phyloP scores from a whole-genome alignment of 2,797 vertebrate species.

The Acanthurus lineatus region DNA sequence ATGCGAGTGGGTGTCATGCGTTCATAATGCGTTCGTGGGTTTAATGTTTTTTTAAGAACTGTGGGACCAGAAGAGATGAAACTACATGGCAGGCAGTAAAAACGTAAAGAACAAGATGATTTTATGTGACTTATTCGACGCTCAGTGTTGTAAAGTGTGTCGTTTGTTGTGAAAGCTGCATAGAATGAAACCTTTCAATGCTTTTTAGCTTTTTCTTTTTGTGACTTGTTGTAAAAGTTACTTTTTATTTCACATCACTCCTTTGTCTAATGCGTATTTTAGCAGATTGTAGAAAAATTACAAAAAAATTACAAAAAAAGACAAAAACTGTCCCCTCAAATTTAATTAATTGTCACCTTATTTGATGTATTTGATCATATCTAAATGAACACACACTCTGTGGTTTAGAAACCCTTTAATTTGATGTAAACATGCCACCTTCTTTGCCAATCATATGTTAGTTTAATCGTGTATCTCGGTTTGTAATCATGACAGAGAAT shows the following conservation, averaged over 20 bases:
- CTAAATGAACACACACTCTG: background rate
- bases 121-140: conserved; percentile 4
- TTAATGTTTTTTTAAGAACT: background rate
- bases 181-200: conserved; percentile 4
- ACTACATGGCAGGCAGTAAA: conserved; percentile 2
- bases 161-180: background rate
- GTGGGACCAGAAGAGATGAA: background rate
- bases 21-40: conserved; percentile 8
- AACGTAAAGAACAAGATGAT: conserved; percentile 24
- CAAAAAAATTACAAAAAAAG: background rate
- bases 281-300: background rate
- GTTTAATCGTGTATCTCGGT: background rate
- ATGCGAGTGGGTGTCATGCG: conserved; percentile 14
- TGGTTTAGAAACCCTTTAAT: background rate
- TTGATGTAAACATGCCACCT: background rate
- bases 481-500: background rate
- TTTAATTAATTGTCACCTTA: background rate
- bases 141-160: background rate
- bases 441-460: background rate
- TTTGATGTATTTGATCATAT: background rate
- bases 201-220: background rate
- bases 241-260: background rate
- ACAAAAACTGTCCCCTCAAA: background rate
- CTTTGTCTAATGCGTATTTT: background rate
- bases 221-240: conserved; percentile 6